Evolutionary conservation across 23 tunicate species (phyloP).

Genomic region (Ascidia mentula): DNA sequence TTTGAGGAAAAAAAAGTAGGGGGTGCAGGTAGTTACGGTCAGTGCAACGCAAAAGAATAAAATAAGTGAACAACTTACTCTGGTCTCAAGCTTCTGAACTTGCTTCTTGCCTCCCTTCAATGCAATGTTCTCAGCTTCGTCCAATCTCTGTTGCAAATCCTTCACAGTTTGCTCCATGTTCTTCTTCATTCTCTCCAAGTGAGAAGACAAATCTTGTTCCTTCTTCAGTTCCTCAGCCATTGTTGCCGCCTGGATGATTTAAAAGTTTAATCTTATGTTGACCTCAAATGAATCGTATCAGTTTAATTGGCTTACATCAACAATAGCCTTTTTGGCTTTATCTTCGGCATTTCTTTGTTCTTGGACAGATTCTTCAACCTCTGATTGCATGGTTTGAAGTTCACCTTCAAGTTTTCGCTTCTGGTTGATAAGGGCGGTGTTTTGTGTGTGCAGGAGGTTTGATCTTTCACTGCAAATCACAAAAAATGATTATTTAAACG

Average conservation of each 20-base stretch:
- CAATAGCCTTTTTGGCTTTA: constrained; percentile 94
- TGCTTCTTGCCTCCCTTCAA: constrained; percentile 98
- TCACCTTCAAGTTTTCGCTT: constrained; percentile 97
- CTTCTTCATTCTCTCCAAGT: constrained; percentile 99
- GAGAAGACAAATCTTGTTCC: constrained; percentile 95
- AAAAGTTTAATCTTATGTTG: neutral
- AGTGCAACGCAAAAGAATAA: too few species aligned
- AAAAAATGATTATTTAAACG: neutral
- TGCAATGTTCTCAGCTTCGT: constrained; percentile 97
- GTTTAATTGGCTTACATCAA: constrained; percentile 50
- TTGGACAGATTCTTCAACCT: constrained; percentile 95
- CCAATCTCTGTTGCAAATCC: constrained; percentile 92
- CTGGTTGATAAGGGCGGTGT: constrained; percentile 98
- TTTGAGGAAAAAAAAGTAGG: too few species aligned
- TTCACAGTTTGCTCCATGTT: constrained; percentile 95
- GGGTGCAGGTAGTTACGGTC: too few species aligned
- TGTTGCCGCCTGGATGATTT: constrained; percentile 66
- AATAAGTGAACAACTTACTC: too few species aligned
- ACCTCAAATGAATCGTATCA: neutral
- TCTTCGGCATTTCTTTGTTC: constrained; percentile 96
- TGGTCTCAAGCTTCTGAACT: constrained; percentile 89
- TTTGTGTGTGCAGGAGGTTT: constrained; percentile 96
- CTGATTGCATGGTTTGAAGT: constrained; percentile 74
- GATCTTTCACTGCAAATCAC: constrained; percentile 72
- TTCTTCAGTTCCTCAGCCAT: constrained; percentile 97